Percentiles rank a stretch among this genome's conserved stretches.
Evolutionary conservation across 1,140 invertebrate genomes (phyloP).

Genomic region (Drosophila hydei): DNA sequence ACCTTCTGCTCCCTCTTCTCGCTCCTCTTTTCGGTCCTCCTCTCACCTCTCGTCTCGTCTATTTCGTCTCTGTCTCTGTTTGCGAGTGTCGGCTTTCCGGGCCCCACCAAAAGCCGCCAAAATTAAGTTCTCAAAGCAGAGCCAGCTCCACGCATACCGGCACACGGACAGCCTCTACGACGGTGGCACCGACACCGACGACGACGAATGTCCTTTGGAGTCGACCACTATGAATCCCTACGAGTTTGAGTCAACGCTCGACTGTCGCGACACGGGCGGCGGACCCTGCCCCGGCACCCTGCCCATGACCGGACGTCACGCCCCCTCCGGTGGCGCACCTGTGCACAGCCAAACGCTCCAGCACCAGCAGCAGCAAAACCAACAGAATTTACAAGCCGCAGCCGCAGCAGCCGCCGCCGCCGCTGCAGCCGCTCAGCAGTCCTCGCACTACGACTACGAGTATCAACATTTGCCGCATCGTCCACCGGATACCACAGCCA

Average conservation of each 20-base stretch:
- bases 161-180: conserved; percentile 83
- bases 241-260: conserved; percentile 83
- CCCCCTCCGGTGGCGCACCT: conserved; percentile 31
- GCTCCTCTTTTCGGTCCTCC: not conserved
- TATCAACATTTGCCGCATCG: conserved; percentile 80
- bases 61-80: conserved; percentile 46
- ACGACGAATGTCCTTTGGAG: conserved; percentile 84
- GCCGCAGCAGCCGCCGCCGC: conserved; percentile 53
- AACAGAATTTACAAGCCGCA: conserved; percentile 77
- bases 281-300: conserved; percentile 60
- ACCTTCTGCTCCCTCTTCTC: not conserved
- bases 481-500: conserved; percentile 64
- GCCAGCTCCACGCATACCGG: conserved; percentile 80
- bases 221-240: conserved; percentile 83
- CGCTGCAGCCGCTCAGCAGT: conserved; percentile 45
- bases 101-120: conserved; percentile 78
- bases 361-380: conserved; percentile 65
- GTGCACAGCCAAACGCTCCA: conserved; percentile 75
- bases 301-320: conserved; percentile 59
- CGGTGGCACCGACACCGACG: conserved; percentile 83
- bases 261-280: conserved; percentile 78
- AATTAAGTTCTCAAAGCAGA: conserved; percentile 84
- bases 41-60: conserved; percentile 8
- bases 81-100: conserved; percentile 51
- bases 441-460: conserved; percentile 77